Base-by-base conservation (phyloP, 2,888 invertebrate species). In the Acanthosepion pharaonis region DNA sequence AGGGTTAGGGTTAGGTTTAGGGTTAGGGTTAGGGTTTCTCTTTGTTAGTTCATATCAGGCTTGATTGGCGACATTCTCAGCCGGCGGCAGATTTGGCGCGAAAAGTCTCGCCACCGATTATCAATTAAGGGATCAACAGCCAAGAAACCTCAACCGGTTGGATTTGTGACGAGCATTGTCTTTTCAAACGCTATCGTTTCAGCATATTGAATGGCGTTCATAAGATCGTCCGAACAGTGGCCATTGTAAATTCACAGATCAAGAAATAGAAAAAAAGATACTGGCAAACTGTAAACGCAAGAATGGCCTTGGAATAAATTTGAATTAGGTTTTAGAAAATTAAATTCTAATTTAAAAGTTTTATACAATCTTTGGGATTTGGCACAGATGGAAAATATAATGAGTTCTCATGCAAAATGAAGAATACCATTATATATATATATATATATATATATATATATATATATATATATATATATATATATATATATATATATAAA, bases 41-140 rank as follows among this genome's bases (percentile, higher is more conserved):
- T 78, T 78, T 78, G 78, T 78, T 78, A 78, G 78, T 78, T 78
- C 78, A 15, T n/a, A 78, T 78, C n/a, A n/a, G 78, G n/a, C n/a
- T 33, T 78, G 78, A 78, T 78, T 78, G 78, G 78, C 78, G 15
- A 78, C 78, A n/a, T 78, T 78, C 78, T 78, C 18, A 33, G 78
- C 78, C 78, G n/a, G n/a, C 33, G 78, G 78, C 78, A 78, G 15
- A 33, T 78, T 78, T 78, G 78, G 78, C 78, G 78, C 11, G 78
- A 33, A 78, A 78, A 78, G 78, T 78, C 78, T 78, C n/a, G n/a
- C 78, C 78, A n/a, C 33, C 78, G 18, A n/a, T 78, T 78, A 15
- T 78, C 78, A 78, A 78, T 78, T 78, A 78, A 78, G 78, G 78
- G 78, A 78, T 78, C 78, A 78, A 33, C n/a, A 33, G n/a, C 15